Conservation (phyloP, 2,797 vertebrate species). For the Chromis chromis region DNA sequence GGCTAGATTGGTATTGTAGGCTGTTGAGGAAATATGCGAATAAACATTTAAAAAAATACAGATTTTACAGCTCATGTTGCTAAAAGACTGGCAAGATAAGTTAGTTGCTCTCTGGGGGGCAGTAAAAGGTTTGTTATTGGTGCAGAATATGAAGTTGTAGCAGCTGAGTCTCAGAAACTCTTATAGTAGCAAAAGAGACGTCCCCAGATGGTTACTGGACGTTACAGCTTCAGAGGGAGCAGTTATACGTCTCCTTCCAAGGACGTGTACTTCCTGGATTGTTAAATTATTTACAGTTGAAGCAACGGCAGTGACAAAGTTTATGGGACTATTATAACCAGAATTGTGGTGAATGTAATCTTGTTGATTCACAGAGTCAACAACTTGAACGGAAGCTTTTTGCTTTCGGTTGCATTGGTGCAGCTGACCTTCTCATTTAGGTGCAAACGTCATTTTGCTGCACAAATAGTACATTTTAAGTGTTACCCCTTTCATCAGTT, state of each 20-base stretch:
- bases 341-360: neutral
- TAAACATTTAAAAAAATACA: neutral
- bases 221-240: neutral
- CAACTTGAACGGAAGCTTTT: no score
- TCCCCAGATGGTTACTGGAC: neutral
- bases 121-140: constrained; percentile 10
- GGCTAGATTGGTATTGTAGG: neutral
- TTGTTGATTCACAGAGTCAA: neutral
- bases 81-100: neutral
- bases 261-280: neutral
- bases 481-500: no score
- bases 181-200: no score
- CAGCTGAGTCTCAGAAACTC: neutral
- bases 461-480: no score
- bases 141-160: neutral
- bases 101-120: neutral
- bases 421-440: no score
- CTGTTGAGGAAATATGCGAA: neutral
- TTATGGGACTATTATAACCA: neutral
- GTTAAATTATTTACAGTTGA: neutral
- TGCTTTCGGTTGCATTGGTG: no score
- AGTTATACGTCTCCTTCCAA: neutral
- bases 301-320: neutral
- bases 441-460: no score
- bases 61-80: neutral